Conservation (phyloP, 2,113 vertebrate genomes). For the Anarhynchus alexandrinus region DNA sequence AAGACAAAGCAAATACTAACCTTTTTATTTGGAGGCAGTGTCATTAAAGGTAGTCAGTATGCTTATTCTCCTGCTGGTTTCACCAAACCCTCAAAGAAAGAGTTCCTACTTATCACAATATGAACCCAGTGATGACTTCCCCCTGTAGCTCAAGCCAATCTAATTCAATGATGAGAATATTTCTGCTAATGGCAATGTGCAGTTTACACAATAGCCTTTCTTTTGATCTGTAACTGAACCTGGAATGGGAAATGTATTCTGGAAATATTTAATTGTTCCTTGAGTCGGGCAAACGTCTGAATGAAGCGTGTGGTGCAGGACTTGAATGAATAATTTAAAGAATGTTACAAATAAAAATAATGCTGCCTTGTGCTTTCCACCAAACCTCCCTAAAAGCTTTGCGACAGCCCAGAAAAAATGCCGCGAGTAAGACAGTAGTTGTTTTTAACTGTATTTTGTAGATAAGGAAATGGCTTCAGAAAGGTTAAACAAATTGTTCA, state of each 20-base stretch:
- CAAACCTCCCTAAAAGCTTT: conserved; percentile 21
- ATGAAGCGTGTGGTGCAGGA: conserved; percentile 36
- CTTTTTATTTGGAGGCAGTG: background rate
- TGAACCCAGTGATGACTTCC: conserved; percentile 34
- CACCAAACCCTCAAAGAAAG: background rate
- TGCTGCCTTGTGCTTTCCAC: background rate
- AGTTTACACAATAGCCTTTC: conserved; percentile 70
- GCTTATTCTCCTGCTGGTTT: conserved; percentile 3
- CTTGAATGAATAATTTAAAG: conserved; percentile 55
- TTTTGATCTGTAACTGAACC: conserved; percentile 68
- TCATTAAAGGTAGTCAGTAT: conserved; percentile 23
- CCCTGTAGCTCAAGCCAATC: conserved; percentile 50
- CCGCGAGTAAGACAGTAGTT: background rate
- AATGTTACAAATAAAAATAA: conserved; percentile 18
- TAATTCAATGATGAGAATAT: conserved; percentile 73
- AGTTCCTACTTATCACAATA: conserved; percentile 3
- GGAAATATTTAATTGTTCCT: conserved; percentile 73
- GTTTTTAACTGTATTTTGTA: conserved; percentile 21
- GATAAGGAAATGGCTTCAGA: conserved; percentile 25
- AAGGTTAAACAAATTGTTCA: conserved; percentile 40
- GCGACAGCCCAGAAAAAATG: conserved; percentile 15
- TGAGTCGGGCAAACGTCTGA: conserved; percentile 60
- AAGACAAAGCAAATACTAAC: conserved; percentile 23
- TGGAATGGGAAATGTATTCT: conserved; percentile 71
- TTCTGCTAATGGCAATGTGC: conserved; percentile 63